phyloP scores from a whole-genome alignment of 1,140 invertebrate genomes.

The Acromyrmex charruanus region DNA sequence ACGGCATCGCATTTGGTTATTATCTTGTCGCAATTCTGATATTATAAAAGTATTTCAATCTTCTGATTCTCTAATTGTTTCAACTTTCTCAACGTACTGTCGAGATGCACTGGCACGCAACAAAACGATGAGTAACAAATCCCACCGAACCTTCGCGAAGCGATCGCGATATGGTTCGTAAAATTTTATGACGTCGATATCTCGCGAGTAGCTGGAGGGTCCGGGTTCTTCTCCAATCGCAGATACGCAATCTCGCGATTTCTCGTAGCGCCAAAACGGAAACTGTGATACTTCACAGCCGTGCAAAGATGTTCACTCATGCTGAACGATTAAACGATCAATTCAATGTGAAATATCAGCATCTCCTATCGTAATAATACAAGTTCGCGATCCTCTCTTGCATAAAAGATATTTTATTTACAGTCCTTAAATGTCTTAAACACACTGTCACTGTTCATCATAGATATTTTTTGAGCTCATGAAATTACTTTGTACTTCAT shows the following conservation, averaged over 20 bases:
- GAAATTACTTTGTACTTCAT: background rate
- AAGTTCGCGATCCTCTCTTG: constrained; percentile 12
- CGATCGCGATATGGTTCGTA: constrained; percentile 46
- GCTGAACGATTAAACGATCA: constrained; percentile 57
- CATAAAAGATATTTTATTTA: constrained; percentile 10
- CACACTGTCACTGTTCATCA: constrained; percentile 13
- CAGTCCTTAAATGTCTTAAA: background rate
- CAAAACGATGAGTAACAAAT: constrained; percentile 23
- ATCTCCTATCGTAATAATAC: constrained; percentile 15
- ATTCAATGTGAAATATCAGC: constrained; percentile 35
- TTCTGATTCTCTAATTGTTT: constrained; percentile 2
- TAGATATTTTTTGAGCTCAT: background rate
- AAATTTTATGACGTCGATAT: constrained; percentile 13
- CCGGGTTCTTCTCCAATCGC: background rate
- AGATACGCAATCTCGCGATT: constrained; percentile 26
- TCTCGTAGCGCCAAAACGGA: constrained; percentile 29
- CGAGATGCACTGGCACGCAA: background rate
- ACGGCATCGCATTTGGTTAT: no score
- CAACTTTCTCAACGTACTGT: no score
- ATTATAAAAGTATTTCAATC: background rate
- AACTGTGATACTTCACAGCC: constrained; percentile 35
- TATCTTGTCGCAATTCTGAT: background rate
- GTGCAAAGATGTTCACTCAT: constrained; percentile 48
- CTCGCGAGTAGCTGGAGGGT: constrained; percentile 2
- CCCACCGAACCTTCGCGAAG: background rate